These are phyloP conservation scores for Micoletzkya japonica DNA, from an alignment of 2,888 invertebrate species.

Conservation along the genomic window DNA sequence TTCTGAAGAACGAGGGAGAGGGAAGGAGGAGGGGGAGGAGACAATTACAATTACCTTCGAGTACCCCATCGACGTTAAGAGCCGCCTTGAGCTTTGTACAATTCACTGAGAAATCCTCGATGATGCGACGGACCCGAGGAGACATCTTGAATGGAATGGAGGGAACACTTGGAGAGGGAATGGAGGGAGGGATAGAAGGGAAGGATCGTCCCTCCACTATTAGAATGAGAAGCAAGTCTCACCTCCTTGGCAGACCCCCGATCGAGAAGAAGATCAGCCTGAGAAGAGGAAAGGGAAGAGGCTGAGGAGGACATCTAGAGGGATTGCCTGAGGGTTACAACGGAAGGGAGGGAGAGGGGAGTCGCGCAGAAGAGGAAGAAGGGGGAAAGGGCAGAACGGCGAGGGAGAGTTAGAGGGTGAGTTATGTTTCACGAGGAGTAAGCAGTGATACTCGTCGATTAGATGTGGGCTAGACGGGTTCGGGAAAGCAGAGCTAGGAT, in stretches of 20 bases:
- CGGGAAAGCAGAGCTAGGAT: background rate
- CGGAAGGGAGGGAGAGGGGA: background rate
- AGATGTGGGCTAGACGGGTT: background rate
- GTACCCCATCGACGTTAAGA: slow-evolving; percentile 37
- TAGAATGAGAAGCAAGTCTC: background rate
- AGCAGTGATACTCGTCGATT: background rate
- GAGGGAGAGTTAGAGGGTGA: background rate
- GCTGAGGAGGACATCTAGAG: slow-evolving; percentile 26
- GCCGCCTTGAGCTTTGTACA: slow-evolving; percentile 44
- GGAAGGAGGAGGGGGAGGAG: background rate
- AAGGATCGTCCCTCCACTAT: background rate
- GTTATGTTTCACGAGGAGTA: slow-evolving; percentile 1
- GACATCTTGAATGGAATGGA: slow-evolving; percentile 43
- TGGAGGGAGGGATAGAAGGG: background rate
- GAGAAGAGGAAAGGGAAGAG: slow-evolving; percentile 25
- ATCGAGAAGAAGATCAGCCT: slow-evolving; percentile 13
- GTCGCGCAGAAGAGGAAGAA: background rate
- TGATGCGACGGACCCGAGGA: slow-evolving; percentile 51
- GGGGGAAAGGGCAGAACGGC: background rate
- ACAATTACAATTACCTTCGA: slow-evolving; percentile 2
- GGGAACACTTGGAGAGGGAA: background rate
- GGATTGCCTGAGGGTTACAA: background rate
- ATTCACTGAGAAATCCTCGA: slow-evolving; percentile 53
- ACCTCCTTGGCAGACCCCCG: background rate
- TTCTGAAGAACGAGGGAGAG: slow-evolving; percentile 37